Evolutionary conservation across 35 echinoderm and acorn worm genomes (phyloP).

Genomic region (Hemicentrotus pulcherrimus): DNA sequence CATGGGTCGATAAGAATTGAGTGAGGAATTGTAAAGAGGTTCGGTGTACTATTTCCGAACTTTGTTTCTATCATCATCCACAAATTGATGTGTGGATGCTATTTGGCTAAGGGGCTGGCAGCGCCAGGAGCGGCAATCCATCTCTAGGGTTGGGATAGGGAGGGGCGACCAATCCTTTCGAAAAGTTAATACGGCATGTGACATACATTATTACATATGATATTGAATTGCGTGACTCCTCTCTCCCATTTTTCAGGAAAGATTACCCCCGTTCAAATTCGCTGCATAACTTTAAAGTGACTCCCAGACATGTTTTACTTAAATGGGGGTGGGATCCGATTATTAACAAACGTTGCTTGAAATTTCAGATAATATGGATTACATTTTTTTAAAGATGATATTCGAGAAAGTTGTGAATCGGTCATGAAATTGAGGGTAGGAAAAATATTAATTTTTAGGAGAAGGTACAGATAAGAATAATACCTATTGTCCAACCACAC

Average conservation of each 20-base stretch:
- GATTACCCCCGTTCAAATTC: neutral
- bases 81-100: neutral
- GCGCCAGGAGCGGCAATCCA: neutral
- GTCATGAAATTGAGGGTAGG: neutral
- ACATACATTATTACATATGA: no score
- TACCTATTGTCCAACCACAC: no score
- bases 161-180: neutral
- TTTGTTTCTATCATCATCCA: neutral
- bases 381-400: neutral
- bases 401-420: neutral
- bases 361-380: no score
- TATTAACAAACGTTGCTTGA: no score
- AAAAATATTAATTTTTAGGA: neutral
- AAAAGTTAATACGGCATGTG: no score
- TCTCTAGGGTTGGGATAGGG: neutral
- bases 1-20: neutral
- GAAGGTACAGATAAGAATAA: neutral
- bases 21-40: neutral
- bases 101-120: neutral
- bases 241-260: neutral
- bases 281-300: neutral
- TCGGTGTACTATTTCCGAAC: neutral
- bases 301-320: no score
- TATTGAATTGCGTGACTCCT: no score
- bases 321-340: no score